phyloP scores from a whole-genome alignment of 2,113 vertebrate genomes.

The Alectura lathami region DNA sequence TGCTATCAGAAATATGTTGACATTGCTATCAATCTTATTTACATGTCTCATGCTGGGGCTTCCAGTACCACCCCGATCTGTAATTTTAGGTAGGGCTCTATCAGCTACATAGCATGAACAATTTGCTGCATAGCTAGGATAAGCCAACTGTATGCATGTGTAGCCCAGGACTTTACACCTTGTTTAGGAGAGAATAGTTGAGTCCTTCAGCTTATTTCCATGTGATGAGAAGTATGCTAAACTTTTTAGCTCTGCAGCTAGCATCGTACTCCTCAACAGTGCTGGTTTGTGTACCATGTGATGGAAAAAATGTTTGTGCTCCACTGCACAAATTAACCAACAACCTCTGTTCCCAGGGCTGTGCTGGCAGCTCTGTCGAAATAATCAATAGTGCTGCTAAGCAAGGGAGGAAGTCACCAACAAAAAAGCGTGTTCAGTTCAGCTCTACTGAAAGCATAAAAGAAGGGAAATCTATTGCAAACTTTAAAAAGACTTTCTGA shows the following conservation, averaged over 20 bases:
- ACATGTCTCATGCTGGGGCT: neutral
- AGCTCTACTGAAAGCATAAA: neutral
- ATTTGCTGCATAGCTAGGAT: neutral
- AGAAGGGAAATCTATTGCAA: neutral
- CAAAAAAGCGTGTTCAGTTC: neutral
- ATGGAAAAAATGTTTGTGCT: conserved; percentile 53
- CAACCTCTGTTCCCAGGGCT: conserved; percentile 27
- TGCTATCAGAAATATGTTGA: neutral
- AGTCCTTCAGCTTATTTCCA: neutral
- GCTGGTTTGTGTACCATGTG: conserved; percentile 2
- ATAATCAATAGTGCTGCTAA: conserved; percentile 25
- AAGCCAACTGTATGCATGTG: neutral
- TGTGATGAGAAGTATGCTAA: neutral
- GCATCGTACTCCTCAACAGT: neutral
- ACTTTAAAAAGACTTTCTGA: neutral
- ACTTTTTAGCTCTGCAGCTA: neutral
- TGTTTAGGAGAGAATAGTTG: neutral
- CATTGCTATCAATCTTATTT: neutral
- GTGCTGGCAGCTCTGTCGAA: conserved; percentile 49
- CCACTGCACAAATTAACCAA: conserved; percentile 57
- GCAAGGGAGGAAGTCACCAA: conserved; percentile 18
- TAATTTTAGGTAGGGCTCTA: neutral
- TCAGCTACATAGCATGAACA: neutral
- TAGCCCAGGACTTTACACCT: neutral
- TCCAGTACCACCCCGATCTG: neutral